Percentiles rank a stretch among this genome's conserved stretches.
Evolutionary conservation across 2,113 vertebrate genomes (phyloP).

Genomic region (Cinclus cinclus): DNA sequence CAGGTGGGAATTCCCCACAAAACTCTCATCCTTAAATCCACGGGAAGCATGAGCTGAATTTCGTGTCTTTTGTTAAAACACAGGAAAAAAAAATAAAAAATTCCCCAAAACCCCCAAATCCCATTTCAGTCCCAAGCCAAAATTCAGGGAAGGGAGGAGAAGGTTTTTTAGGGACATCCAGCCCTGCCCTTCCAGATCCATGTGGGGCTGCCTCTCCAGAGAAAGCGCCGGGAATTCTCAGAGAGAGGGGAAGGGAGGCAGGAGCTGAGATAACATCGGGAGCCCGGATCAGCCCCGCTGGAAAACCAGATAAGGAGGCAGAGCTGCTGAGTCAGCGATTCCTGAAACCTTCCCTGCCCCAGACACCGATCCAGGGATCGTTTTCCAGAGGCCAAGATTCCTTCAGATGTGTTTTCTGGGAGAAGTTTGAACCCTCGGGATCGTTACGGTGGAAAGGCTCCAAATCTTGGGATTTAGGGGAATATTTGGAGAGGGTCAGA

Average conservation of each 20-base stretch:
- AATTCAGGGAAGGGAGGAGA: background rate
- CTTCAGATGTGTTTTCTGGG: background rate
- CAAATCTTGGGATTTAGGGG: background rate
- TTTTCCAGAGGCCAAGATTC: background rate
- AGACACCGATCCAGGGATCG: background rate
- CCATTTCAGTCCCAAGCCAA: background rate
- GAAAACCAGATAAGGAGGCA: background rate
- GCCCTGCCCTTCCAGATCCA: background rate
- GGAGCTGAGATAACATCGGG: background rate
- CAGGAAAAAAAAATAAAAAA: background rate
- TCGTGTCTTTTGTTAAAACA: background rate
- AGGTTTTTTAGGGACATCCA: slow-evolving; percentile 8
- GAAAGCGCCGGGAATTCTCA: background rate
- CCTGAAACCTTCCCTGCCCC: background rate
- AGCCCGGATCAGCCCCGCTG: slow-evolving; percentile 5
- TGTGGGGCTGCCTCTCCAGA: background rate
- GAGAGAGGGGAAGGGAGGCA: background rate
- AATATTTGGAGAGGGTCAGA: background rate
- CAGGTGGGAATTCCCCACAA: background rate
- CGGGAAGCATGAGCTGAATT: background rate
- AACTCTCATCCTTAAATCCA: background rate
- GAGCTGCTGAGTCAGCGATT: slow-evolving; percentile 31
- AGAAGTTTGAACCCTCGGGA: accelerated
- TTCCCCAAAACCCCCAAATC: background rate
- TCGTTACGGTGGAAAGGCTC: accelerated